Conservation (phyloP, 2,113 vertebrate species). For the Recurvirostra avosetta region DNA sequence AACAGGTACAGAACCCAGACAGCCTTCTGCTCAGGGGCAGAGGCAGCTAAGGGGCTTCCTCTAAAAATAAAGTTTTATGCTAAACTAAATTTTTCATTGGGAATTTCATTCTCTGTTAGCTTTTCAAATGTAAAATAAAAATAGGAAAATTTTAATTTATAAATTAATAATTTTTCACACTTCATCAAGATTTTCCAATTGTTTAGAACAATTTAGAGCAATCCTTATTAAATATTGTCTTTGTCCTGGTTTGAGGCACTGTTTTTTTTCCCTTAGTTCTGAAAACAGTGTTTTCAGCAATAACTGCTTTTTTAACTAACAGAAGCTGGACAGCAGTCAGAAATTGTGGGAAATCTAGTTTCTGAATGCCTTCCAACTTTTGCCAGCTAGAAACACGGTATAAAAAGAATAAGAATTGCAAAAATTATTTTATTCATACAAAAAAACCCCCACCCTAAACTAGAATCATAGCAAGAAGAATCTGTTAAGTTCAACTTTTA, state of each 20-base stretch:
- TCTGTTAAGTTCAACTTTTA: neutral
- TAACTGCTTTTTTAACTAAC: neutral
- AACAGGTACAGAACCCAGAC: neutral
- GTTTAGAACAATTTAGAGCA: neutral
- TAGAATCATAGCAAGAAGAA: neutral
- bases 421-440: neutral
- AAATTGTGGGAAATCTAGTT: neutral
- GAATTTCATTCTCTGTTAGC: neutral
- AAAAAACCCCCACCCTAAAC: neutral
- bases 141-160: neutral
- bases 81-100: neutral
- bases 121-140: neutral
- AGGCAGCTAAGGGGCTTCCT: neutral
- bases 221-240: neutral
- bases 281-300: neutral
- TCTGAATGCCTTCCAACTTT: neutral
- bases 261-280: neutral
- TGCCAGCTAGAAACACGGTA: neutral
- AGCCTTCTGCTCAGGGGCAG: neutral
- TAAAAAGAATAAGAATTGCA: neutral
- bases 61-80: neutral
- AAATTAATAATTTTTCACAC: neutral
- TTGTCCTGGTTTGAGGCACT: neutral
- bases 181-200: neutral
- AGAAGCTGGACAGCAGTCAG: neutral